Conservation (phyloP, 2,113 vertebrate species). For the Aspiorhynchus laticeps region DNA sequence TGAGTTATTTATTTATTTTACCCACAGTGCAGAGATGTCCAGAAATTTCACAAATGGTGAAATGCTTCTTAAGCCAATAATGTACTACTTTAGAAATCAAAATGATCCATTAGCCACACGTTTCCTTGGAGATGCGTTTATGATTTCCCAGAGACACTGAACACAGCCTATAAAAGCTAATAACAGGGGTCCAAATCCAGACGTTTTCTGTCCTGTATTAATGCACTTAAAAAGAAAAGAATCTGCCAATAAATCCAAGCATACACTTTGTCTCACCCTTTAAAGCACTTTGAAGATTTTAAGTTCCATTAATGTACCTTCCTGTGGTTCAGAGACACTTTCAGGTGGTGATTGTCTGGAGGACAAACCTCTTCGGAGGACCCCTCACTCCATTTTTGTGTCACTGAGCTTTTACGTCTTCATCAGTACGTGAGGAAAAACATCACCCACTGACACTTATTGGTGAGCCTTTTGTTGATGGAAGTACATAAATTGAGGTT, state of each 20-base stretch:
- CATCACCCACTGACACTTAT: conserved; percentile 14
- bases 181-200: not conserved
- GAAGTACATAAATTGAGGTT: not conserved
- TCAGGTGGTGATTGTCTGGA: conserved; percentile 23
- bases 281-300: not conserved
- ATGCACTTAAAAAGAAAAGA: conserved; percentile 8
- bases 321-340: not conserved
- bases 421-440: conserved; percentile 6
- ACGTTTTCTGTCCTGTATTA: not conserved
- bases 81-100: not conserved
- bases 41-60: not conserved
- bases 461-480: not conserved
- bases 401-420: not conserved
- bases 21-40: not conserved
- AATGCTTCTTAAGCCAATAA: conserved; percentile 12
- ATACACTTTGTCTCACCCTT: not conserved
- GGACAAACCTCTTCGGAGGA: conserved; percentile 2
- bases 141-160: conserved; percentile 1
- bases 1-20: not conserved
- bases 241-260: not conserved
- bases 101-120: conserved; percentile 2
- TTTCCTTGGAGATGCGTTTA: not conserved
- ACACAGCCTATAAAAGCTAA: conserved; percentile 10
- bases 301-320: not conserved
- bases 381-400: conserved; percentile 3